Evolutionary conservation across 2,797 vertebrate species (phyloP).

Genomic region (Microctenopoma lineatum): DNA sequence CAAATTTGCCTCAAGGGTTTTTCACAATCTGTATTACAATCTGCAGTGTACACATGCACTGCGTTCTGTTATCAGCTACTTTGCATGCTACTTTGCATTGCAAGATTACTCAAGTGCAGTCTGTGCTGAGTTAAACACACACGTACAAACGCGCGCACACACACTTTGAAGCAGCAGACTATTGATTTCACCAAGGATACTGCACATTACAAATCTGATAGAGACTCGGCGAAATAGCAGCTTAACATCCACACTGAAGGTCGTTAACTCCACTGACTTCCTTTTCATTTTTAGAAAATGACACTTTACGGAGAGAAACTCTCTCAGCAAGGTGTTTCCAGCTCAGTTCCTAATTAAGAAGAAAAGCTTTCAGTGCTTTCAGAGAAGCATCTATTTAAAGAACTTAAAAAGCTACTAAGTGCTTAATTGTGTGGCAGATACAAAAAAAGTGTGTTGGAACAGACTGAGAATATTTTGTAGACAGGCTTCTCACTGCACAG

Average conservation of each 20-base stretch:
- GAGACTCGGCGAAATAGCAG: slow-evolving; percentile 22
- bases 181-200: slow-evolving; percentile 26
- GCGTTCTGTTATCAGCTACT: slow-evolving; percentile 17
- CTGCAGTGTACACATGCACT: background rate
- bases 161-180: slow-evolving; percentile 11
- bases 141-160: slow-evolving; percentile 2
- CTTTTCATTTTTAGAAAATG: slow-evolving; percentile 15
- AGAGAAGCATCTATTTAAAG: background rate
- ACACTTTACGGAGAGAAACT: background rate
- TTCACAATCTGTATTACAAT: no score
- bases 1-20: no score
- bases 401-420: background rate
- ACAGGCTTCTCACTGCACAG: slow-evolving; percentile 23
- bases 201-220: slow-evolving; percentile 20
- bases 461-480: slow-evolving; percentile 34
- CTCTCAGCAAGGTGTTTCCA: background rate
- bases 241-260: background rate
- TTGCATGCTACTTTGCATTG: slow-evolving; percentile 12
- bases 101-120: slow-evolving; percentile 17
- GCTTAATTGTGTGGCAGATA: background rate
- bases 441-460: slow-evolving; percentile 3
- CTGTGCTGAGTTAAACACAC: slow-evolving; percentile 15
- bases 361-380: slow-evolving; percentile 3
- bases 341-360: slow-evolving; percentile 9
- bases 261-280: slow-evolving; percentile 16